Conservation (phyloP, 2,888 invertebrate species). For the Cryptus viduatorius region DNA sequence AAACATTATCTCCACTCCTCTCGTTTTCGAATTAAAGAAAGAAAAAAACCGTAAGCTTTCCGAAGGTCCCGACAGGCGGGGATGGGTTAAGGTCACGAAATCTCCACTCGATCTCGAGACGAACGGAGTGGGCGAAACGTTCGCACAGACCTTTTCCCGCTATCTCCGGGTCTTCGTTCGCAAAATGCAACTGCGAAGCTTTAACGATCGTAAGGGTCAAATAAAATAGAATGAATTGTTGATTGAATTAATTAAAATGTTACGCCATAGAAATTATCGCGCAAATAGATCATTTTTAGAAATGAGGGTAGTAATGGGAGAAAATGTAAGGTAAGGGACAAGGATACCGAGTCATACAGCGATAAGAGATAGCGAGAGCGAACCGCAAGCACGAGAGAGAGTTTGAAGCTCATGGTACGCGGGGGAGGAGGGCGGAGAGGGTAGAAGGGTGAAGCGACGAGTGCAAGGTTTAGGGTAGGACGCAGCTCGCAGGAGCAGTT, state of each 20-base stretch:
- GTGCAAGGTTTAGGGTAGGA: constrained; percentile 78
- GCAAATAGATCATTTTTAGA: no score
- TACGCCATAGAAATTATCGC: no score
- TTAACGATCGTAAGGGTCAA: no score
- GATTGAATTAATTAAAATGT: no score
- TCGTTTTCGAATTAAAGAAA: background rate
- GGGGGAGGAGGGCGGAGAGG: constrained; percentile 25
- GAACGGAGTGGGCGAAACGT: background rate
- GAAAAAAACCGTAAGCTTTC: background rate
- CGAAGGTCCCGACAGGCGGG: background rate
- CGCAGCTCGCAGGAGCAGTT: constrained; percentile 82
- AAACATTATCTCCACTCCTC: background rate
- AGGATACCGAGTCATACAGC: no score
- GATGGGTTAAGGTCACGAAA: background rate
- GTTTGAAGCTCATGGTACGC: constrained; percentile 68
- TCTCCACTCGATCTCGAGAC: background rate
- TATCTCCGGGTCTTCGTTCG: no score
- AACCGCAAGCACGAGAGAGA: constrained; percentile 12
- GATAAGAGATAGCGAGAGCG: no score
- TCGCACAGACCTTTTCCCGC: background rate
- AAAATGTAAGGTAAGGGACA: no score
- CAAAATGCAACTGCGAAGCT: no score
- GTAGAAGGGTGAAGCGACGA: constrained; percentile 45
- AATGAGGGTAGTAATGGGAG: no score
- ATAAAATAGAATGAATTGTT: no score